Evolutionary conservation across 2,113 vertebrate species (phyloP), one percentile per base, ranked within the genome.

Genomic region (Ceyx margarethae): DNA sequence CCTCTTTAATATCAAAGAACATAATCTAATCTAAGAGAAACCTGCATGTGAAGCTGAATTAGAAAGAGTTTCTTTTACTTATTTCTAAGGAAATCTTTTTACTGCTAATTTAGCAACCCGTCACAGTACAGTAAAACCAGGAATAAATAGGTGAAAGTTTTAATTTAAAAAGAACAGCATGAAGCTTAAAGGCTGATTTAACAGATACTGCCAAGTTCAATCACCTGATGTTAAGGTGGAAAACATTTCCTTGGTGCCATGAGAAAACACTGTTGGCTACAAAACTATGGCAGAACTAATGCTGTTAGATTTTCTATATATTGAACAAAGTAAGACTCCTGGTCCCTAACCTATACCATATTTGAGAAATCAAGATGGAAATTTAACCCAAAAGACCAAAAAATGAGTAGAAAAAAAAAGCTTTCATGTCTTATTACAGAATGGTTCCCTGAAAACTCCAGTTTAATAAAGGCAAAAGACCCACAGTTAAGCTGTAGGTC

Each of bases 101-200:
- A 64, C 40, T 85, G 28, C 13, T 7, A 89, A 87, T 89, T 96
- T 82, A 94, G 35, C 81, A 93, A 81, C 37, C 35, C 5, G 2
- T 60, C 43, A 75, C 81, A 74, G n/a, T 77, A 87, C 33, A 77
- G 64, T 76, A 92, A 91, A 93, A 50, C 58, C 81, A 95, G 54
- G 29, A 94, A 89, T 73, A 94, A 92, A 89, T 51, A 85, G 40
- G 67, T 40, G 64, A 78, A 92, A 87, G 9, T 62, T 92, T 77
- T 87, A 84, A 90, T 94, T 91, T 45, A 62, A 89, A 84, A 91
- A 85, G 71, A 95, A 87, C 87, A 95, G 84, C 89, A 89, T 82
- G 91, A 82, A 73, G 71, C 56, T 94, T 93, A 75, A 95, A 93
- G 89, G 77, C 20, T 94, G 74, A 94, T 95, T 95, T 95, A 95